Base-by-base conservation (phyloP, 1,140 invertebrate genomes). In the Temnothorax nylanderi region DNA sequence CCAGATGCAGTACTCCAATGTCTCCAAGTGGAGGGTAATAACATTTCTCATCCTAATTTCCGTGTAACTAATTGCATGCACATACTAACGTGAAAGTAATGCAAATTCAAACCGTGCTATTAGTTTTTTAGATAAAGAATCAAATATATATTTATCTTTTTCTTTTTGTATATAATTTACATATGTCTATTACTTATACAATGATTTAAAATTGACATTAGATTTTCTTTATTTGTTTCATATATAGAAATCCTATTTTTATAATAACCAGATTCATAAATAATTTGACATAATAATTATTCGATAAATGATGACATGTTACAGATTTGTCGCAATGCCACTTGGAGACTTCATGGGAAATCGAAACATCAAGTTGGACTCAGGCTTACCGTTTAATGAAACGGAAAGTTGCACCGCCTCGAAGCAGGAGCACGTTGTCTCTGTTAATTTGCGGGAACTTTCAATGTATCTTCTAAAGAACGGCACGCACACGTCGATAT, bases 331-430 rank as follows among this genome's bases (percentile, higher is more conserved):
- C 11, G 89, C 94, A 13, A 92, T 94, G 26, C 90, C 94, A 6
- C 89, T 95, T 41, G 94, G 95, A n/a, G 95, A 96, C 64, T 85
- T 95, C 32, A 94, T 95, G 93, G 91, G 95, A 54, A 92, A 91
- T 88, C 92, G 95, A 11, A 92, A 92, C 6, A 94, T 93, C 65
- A 95, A 95, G 77, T 90, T 94, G 34, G 94, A 95, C 10, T 93
- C 93, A 0, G 91, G 89, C 74, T 94, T 98, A 85, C 98, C 98
- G 0, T 98, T 98, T 93, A 95, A 97, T 62, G 98, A 98, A 93
- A 96, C 97, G n/a, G 98, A 98, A 94, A 97, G 97, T 41, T 98
- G 97, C 91, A 98, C 98, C 5, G 98, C 98, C 13, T 98, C 97
- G 87, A 98, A 98, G 90, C 98, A 98, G 92, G 98, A 98, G 90